Conservation (phyloP, 2,888 invertebrate genomes). For the Galerucella calmariensis region DNA sequence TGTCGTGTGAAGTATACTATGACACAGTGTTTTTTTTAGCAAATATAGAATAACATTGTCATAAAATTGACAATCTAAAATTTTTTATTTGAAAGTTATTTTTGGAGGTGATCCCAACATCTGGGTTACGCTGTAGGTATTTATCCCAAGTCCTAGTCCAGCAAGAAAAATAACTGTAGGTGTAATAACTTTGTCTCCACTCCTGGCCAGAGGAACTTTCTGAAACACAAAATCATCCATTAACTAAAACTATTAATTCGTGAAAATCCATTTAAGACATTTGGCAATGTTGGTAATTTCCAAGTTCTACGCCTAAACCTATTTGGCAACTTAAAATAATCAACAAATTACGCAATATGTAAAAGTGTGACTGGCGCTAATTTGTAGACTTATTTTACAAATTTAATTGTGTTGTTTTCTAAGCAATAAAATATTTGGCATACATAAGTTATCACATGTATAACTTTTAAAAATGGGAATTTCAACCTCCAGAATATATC, state of each 20-base stretch:
- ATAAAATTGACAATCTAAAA: conserved; percentile 26
- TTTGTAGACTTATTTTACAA: neutral
- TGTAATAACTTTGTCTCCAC: conserved; percentile 57
- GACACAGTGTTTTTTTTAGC: neutral
- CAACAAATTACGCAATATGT: neutral
- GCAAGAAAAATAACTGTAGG: conserved; percentile 62
- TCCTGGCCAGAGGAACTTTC: conserved; percentile 33
- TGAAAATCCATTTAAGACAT: too few species aligned
- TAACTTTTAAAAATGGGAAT: neutral
- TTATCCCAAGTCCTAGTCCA: conserved; percentile 61
- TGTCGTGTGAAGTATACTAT: neutral
- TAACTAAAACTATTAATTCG: neutral
- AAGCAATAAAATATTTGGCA: neutral
- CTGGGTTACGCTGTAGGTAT: conserved; percentile 62
- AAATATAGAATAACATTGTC: conserved; percentile 20
- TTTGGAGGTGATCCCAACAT: conserved; percentile 48
- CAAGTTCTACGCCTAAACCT: neutral
- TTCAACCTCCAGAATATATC: neutral
- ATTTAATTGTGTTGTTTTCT: neutral
- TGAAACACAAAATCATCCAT: conserved; percentile 30
- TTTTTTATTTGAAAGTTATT: conserved; percentile 33
- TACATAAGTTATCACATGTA: neutral
- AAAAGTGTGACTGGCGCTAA: neutral
- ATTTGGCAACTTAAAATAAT: neutral
- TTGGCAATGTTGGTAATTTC: neutral